Conservation (phyloP, 2,888 invertebrate genomes). For the Nemotelus nigrinus region DNA sequence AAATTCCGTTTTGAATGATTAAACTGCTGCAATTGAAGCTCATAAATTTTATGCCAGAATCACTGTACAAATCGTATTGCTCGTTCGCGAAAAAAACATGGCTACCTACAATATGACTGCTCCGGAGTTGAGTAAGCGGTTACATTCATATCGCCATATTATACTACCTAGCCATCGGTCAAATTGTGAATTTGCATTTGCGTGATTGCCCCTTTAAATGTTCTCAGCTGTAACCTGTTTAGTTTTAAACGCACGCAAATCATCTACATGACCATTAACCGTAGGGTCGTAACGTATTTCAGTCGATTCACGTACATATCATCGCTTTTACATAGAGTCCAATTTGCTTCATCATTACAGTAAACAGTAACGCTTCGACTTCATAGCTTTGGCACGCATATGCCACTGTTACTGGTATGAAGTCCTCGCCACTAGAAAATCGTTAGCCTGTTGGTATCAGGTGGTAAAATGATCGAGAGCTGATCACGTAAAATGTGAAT, state of each 20-base stretch:
- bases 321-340: background rate
- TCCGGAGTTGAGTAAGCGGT: too few relatives aligned
- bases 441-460: conserved; percentile 2
- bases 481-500: conserved; percentile 42
- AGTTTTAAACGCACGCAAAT: conserved; percentile 42
- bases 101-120: too few relatives aligned
- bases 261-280: conserved; percentile 35
- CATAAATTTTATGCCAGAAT: conserved; percentile 29
- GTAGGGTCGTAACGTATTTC: conserved; percentile 23
- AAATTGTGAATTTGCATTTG: conserved; percentile 34
- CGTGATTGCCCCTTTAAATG: conserved; percentile 44
- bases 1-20: conserved; percentile 19
- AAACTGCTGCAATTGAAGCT: conserved; percentile 36
- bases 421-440: background rate
- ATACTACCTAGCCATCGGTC: background rate
- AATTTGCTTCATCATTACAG: too few relatives aligned
- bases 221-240: conserved; percentile 35
- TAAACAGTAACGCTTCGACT: background rate
- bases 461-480: conserved; percentile 35
- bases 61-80: too few relatives aligned
- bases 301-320: background rate
- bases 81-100: too few relatives aligned
- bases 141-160: background rate
- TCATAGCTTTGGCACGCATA: background rate
- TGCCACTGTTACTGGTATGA: background rate